phyloP scores from a whole-genome alignment of 2,113 vertebrate species.

The Bos indicus region DNA sequence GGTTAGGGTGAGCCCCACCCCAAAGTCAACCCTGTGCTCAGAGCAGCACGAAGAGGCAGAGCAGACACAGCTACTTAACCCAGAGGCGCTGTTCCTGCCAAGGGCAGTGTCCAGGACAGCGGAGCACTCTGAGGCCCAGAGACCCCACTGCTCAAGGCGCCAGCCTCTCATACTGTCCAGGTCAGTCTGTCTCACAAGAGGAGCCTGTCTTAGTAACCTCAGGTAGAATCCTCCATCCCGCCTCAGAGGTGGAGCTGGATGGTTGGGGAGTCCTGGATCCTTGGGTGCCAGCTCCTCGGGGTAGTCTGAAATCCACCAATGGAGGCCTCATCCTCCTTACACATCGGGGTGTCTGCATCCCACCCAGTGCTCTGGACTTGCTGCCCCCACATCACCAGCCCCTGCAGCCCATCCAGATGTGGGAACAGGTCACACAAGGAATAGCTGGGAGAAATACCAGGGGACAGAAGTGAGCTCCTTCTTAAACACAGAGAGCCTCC shows the following conservation, averaged over 20 bases:
- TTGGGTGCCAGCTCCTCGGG: not conserved
- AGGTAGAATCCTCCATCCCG: not conserved
- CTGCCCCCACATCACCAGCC: not conserved
- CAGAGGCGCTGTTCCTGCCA: not conserved
- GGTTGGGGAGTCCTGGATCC: not conserved
- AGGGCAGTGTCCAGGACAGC: not conserved
- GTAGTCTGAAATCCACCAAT: not conserved
- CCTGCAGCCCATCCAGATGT: not conserved
- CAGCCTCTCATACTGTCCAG: too few relatives aligned
- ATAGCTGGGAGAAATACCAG: not conserved
- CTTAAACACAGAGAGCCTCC: not conserved
- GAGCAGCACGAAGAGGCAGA: not conserved
- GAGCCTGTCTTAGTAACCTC: not conserved
- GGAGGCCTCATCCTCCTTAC: not conserved
- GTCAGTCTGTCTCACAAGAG: not conserved
- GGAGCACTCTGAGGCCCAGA: not conserved
- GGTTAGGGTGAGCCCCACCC: not conserved
- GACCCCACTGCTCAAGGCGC: not conserved
- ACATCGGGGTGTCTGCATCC: not conserved
- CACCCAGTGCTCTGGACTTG: not conserved
- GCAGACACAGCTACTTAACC: not conserved
- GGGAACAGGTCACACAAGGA: not conserved
- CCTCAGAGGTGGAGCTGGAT: not conserved
- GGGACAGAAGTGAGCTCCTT: not conserved
- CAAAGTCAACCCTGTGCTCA: not conserved